Evolutionary conservation across 2,888 invertebrate genomes (phyloP).

Genomic region (Megaustenia siamemsis): DNA sequence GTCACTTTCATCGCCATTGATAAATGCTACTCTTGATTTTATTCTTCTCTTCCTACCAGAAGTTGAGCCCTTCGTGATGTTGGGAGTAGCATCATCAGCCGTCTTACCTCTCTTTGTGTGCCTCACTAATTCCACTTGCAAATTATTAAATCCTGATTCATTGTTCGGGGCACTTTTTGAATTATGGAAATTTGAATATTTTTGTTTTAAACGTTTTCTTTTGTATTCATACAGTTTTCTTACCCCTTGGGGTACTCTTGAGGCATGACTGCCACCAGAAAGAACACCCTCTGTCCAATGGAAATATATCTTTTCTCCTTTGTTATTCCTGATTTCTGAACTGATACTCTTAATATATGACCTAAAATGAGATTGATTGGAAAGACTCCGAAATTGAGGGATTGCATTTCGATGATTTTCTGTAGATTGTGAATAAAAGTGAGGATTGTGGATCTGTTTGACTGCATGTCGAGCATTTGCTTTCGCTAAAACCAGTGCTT

Average conservation of each 20-base stretch:
- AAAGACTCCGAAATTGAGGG: too few species aligned
- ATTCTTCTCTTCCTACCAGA: background rate
- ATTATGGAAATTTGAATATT: background rate
- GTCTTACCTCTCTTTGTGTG: conserved; percentile 18
- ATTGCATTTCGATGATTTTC: background rate
- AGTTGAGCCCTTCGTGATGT: background rate
- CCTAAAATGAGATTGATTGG: background rate
- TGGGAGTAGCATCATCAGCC: background rate
- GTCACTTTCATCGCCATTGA: background rate
- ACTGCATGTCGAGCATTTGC: conserved; percentile 38
- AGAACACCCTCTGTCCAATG: conserved; percentile 15
- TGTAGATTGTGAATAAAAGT: background rate
- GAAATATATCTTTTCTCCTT: conserved; percentile 42
- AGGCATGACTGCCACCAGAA: background rate
- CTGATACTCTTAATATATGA: conserved; percentile 18
- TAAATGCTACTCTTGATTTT: background rate
- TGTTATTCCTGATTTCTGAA: background rate
- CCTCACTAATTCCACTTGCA: too few species aligned
- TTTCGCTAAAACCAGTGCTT: conserved; percentile 39
- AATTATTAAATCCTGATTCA: background rate
- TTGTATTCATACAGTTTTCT: conserved; percentile 38
- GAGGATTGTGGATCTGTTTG: background rate
- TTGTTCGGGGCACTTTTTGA: conserved; percentile 34
- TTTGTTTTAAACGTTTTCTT: conserved; percentile 8
- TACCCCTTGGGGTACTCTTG: conserved; percentile 5